These are phyloP conservation scores for Dynastes hyllus DNA, from an alignment of 2,888 invertebrate genomes.

Conservation along the genomic window DNA sequence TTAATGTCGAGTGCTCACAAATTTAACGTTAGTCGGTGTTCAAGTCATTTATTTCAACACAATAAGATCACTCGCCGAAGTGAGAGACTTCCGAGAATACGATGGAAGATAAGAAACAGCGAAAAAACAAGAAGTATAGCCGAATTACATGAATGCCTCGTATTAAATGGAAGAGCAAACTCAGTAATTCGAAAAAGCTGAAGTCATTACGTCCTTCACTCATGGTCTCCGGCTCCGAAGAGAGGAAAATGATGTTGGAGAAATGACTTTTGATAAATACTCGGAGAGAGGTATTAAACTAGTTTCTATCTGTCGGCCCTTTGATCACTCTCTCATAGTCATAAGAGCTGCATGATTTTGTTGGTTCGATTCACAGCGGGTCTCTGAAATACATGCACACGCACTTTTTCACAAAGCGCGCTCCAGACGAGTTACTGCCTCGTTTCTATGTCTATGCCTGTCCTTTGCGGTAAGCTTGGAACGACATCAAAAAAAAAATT, in stretches of 20 bases:
- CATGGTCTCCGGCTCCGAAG: constrained; percentile 27
- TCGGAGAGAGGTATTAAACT: constrained; percentile 58
- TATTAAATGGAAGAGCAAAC: constrained; percentile 47
- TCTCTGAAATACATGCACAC: constrained; percentile 59
- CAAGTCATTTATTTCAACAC: constrained; percentile 23
- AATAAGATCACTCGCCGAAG: constrained; percentile 30
- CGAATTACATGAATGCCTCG: constrained; percentile 49
- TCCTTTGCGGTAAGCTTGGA: constrained; percentile 47
- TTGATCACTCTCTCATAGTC: constrained; percentile 65
- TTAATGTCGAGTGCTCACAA: constrained; percentile 27
- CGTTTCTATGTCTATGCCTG: constrained; percentile 56
- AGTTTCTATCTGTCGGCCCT: constrained; percentile 65
- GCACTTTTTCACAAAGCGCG: constrained; percentile 61
- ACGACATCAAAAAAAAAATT: constrained; percentile 52
- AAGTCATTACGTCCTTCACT: constrained; percentile 47
- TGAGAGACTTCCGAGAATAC: constrained; percentile 44
- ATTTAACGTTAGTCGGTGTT: constrained; percentile 1
- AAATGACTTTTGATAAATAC: constrained; percentile 49
- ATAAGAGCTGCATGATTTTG: constrained; percentile 64
- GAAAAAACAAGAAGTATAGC: constrained; percentile 40
- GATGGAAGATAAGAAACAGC: constrained; percentile 36
- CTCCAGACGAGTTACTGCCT: constrained; percentile 61
- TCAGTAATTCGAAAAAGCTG: constrained; percentile 42
- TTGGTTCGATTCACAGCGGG: constrained; percentile 65
- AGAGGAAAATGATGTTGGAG: constrained; percentile 39